Percentiles rank a stretch among this genome's conserved stretches.
phyloP scores from a whole-genome alignment of 2,113 vertebrate species.

The Pseudonaja textilis region DNA sequence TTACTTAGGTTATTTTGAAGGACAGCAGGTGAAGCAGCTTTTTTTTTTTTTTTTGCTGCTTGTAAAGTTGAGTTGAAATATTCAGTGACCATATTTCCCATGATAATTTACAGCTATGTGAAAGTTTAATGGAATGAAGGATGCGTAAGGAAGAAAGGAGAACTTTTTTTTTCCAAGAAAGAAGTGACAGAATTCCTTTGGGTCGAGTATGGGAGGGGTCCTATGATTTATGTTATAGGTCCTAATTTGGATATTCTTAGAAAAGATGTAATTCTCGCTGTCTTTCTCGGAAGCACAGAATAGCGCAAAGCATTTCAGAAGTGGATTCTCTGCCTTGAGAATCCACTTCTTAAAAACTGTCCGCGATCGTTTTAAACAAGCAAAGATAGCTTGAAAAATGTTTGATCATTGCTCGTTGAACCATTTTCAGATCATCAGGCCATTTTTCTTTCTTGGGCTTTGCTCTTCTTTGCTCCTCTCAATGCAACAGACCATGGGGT shows the following conservation, averaged over 20 bases:
- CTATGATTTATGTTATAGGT: background rate
- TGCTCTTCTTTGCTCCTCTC: background rate
- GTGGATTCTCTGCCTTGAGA: background rate
- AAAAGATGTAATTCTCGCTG: background rate
- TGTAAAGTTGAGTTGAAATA: background rate
- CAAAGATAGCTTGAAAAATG: background rate
- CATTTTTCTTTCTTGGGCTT: background rate
- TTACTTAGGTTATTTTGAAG: background rate
- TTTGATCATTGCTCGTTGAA: background rate
- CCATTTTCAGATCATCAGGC: background rate
- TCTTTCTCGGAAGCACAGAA: background rate
- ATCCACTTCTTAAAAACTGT: background rate
- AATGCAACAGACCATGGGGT: background rate
- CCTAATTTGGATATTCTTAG: background rate
- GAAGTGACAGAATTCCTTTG: background rate
- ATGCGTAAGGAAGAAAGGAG: no score
- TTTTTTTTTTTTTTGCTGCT: background rate
- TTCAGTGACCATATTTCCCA: background rate
- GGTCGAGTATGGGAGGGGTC: background rate
- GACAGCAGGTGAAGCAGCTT: background rate
- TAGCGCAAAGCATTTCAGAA: background rate
- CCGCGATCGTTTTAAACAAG: background rate
- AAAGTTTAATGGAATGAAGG: background rate
- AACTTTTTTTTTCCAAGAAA: background rate
- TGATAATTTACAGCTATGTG: background rate